Conservation (phyloP, 2,797 vertebrate genomes). For the Sylvilagus floridanus region DNA sequence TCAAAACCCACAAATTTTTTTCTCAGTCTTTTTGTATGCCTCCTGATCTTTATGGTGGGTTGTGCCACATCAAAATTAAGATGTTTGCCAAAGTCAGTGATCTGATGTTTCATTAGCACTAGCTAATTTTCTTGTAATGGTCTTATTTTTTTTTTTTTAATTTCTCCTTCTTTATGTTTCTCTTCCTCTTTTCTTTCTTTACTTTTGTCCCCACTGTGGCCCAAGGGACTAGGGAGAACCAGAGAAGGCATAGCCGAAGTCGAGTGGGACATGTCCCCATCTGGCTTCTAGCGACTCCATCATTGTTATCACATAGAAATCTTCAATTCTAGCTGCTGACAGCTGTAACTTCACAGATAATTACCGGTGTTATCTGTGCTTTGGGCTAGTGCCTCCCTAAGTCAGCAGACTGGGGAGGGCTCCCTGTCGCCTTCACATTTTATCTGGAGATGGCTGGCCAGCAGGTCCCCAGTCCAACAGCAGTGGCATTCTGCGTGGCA, state of each 20-base stretch:
- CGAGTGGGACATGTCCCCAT: neutral
- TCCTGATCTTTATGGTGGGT: slow-evolving; percentile 45
- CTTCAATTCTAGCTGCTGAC: slow-evolving; percentile 24
- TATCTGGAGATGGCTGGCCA: neutral
- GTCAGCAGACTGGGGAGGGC: neutral
- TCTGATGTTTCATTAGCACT: neutral
- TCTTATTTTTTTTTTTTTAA: neutral
- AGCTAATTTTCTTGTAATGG: neutral
- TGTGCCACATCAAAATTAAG: slow-evolving; percentile 22
- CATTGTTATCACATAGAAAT: slow-evolving; percentile 50
- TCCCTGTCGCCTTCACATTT: neutral
- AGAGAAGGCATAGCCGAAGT: neutral
- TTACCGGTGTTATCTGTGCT: slow-evolving; percentile 25
- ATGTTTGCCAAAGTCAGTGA: slow-evolving; percentile 13
- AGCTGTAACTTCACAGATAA: slow-evolving; percentile 31
- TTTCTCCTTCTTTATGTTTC: neutral
- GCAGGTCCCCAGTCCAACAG: neutral
- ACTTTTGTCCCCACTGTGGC: neutral
- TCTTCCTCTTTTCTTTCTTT: neutral
- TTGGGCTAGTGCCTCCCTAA: neutral
- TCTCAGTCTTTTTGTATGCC: slow-evolving; percentile 1
- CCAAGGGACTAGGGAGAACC: neutral
- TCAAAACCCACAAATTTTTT: neutral
- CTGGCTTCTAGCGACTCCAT: neutral
- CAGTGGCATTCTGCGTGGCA: neutral